A percentile compares a stretch with the other conserved stretches of the same genome.
These are phyloP conservation scores for Nemapogon koenigi DNA, from an alignment of 2,888 invertebrate genomes.

Conservation along the genomic window DNA sequence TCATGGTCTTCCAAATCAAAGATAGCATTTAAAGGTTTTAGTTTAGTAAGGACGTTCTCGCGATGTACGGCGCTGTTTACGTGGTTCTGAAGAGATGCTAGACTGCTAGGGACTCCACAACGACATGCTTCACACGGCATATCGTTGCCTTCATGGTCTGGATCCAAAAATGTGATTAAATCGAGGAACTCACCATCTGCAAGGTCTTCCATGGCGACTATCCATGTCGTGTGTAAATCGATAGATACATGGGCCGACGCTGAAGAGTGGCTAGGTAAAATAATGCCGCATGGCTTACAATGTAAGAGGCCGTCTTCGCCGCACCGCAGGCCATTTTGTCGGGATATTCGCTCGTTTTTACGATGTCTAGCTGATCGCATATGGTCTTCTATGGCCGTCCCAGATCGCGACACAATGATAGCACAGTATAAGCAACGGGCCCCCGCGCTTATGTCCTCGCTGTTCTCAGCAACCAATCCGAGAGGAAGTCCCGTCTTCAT, in stretches of 20 bases:
- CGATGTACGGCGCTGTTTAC: constrained; percentile 34
- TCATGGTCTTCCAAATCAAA: constrained; percentile 29
- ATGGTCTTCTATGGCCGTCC: constrained; percentile 43
- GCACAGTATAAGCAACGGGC: constrained; percentile 42
- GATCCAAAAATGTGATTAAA: constrained; percentile 29
- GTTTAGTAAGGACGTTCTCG: constrained; percentile 28
- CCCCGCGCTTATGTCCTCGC: constrained; percentile 38
- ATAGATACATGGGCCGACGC: constrained; percentile 30
- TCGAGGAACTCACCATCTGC: constrained; percentile 37
- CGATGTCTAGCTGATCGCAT: constrained; percentile 38
- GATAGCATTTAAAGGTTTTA: constrained; percentile 35
- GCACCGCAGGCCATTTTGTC: constrained; percentile 31
- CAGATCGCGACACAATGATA: constrained; percentile 39
- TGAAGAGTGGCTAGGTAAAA: constrained; percentile 29
- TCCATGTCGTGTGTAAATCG: constrained; percentile 36
- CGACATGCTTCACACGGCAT: constrained; percentile 36
- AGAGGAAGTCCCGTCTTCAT: constrained; percentile 36
- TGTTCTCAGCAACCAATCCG: constrained; percentile 31
- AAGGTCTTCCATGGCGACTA: constrained; percentile 34
- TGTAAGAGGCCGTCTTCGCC: constrained; percentile 24
- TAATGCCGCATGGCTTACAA: constrained; percentile 34
- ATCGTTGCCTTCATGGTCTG: constrained; percentile 26
- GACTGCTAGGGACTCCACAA: constrained; percentile 24
- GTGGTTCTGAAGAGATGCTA: constrained; percentile 31
- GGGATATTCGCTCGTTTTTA: constrained; percentile 33